Percentiles rank a stretch among this genome's conserved stretches.
These are phyloP conservation scores for Hyaena hyaena DNA, from an alignment of 2,113 vertebrate species.

Conservation along the genomic window DNA sequence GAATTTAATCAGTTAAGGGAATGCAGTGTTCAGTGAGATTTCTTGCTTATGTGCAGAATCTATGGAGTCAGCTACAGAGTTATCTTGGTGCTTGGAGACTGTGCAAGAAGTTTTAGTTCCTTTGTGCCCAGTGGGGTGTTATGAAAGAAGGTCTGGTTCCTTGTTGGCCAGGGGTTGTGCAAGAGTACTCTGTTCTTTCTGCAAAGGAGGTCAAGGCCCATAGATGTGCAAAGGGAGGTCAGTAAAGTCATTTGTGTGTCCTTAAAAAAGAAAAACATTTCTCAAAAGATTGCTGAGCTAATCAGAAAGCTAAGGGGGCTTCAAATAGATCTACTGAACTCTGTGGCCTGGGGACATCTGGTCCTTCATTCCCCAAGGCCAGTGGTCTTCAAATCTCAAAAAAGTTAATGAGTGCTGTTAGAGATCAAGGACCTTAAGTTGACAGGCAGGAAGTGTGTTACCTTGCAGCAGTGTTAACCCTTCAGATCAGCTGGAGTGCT, in stretches of 20 bases:
- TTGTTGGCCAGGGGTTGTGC: not conserved
- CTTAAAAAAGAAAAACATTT: not conserved
- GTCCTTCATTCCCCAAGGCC: not conserved
- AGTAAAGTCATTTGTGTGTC: not conserved
- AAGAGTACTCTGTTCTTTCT: not conserved
- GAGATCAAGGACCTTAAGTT: not conserved
- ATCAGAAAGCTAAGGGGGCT: not conserved
- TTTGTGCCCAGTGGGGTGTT: not conserved
- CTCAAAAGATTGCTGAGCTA: not conserved
- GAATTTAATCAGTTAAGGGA: not conserved
- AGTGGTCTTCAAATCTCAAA: not conserved
- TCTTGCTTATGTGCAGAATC: not conserved
- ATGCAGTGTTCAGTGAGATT: not conserved
- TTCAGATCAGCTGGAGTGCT: not conserved
- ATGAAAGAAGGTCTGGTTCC: not conserved
- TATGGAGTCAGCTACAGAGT: not conserved
- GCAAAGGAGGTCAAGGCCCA: not conserved
- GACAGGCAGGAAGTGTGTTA: not conserved
- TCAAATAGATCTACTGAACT: not conserved
- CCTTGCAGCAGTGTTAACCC: not conserved
- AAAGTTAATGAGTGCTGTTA: not conserved
- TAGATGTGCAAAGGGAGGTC: not conserved
- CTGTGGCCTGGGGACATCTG: not conserved
- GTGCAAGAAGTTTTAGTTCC: not conserved
- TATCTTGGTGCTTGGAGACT: not conserved